Conservation (phyloP, 2,113 vertebrate species). For the Nibea albiflora region DNA sequence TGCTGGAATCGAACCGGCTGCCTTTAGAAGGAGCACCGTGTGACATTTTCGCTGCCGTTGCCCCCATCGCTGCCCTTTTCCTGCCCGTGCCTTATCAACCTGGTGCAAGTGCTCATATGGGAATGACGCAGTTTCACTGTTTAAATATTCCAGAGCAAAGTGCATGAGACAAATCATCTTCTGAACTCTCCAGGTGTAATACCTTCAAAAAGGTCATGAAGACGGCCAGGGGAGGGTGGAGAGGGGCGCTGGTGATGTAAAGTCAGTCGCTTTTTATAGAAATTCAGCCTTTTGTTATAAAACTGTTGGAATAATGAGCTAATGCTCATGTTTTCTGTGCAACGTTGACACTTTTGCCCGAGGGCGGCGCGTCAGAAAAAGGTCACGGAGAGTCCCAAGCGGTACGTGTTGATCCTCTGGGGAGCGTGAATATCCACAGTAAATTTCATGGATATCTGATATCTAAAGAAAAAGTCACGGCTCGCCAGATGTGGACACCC, state of each 20-base stretch:
- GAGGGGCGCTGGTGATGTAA: background rate
- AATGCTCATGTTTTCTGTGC: no score
- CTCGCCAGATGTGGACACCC: background rate
- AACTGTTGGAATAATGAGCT: background rate
- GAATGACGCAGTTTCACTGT: conserved; percentile 21
- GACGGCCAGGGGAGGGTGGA: background rate
- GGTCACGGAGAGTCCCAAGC: background rate
- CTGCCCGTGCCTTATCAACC: conserved; percentile 29
- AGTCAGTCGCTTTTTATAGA: background rate
- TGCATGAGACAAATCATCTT: conserved; percentile 23
- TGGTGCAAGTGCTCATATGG: conserved; percentile 7
- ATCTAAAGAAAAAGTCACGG: background rate
- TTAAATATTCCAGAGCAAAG: conserved; percentile 42
- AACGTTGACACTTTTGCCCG: background rate
- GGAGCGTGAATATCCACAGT: background rate
- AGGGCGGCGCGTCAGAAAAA: background rate
- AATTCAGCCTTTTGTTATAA: background rate
- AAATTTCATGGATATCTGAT: background rate
- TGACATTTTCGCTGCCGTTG: conserved; percentile 45
- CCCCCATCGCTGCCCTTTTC: conserved; percentile 19
- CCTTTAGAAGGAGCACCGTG: background rate
- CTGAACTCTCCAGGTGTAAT: conserved; percentile 43
- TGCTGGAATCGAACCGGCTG: background rate
- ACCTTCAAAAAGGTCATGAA: conserved; percentile 44
- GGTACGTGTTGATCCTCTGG: background rate